These are phyloP conservation scores for Macrotis lagotis DNA, from an alignment of 2,113 vertebrate genomes.

Conservation along the genomic window DNA sequence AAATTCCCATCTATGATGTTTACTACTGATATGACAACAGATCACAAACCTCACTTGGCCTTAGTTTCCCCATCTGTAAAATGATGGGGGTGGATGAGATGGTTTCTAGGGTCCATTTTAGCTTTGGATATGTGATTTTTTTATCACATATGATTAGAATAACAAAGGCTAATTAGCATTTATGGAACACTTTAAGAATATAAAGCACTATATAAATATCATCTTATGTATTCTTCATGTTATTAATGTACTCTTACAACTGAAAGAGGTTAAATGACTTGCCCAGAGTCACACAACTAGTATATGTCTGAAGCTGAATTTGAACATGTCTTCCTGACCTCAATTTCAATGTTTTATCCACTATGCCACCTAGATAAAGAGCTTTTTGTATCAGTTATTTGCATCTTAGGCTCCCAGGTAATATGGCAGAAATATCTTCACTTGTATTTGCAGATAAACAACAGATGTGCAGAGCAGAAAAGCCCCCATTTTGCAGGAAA, in stretches of 20 bases:
- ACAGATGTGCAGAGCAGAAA: neutral
- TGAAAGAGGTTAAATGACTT: no score
- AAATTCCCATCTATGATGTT: accelerated
- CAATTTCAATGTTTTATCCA: neutral
- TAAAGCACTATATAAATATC: neutral
- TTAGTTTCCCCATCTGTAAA: neutral
- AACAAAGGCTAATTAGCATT: neutral
- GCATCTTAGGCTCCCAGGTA: neutral
- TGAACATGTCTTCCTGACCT: no score
- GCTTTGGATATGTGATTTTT: neutral
- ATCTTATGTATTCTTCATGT: neutral
- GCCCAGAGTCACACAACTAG: no score
- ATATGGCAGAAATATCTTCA: neutral
- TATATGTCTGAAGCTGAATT: no score
- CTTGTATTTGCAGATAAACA: neutral
- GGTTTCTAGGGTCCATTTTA: neutral
- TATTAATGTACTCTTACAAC: no score
- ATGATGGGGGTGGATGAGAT: neutral
- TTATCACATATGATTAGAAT: neutral
- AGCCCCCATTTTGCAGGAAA: neutral
- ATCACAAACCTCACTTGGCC: neutral
- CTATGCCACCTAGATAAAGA: neutral
- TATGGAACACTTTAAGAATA: neutral
- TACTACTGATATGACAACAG: neutral
- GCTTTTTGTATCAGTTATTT: neutral